Evolutionary conservation across 2,888 invertebrate species (phyloP).

Genomic region (Sthenelais limicola): DNA sequence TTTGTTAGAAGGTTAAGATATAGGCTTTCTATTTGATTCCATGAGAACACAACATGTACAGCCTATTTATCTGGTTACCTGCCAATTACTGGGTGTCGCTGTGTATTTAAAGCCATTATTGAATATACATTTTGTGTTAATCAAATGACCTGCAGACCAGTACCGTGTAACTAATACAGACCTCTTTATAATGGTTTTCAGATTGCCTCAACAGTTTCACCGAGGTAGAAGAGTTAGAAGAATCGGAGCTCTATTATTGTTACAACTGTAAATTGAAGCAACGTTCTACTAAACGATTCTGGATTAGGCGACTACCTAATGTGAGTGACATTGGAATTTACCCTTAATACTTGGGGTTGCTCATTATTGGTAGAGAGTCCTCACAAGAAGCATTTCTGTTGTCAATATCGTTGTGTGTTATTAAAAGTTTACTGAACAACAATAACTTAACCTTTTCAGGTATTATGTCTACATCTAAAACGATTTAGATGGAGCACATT

Average conservation of each 20-base stretch:
- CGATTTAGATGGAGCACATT: slow-evolving; percentile 87
- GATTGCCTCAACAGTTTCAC: slow-evolving; percentile 83
- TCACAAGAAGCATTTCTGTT: not conserved
- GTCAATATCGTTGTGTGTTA: not conserved
- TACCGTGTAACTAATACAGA: no score
- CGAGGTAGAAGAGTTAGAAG: slow-evolving; percentile 85
- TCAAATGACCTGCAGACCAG: no score
- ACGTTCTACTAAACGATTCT: slow-evolving; percentile 88
- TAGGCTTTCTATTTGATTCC: no score
- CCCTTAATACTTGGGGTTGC: not conserved
- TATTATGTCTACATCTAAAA: slow-evolving; percentile 87
- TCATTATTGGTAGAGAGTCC: not conserved
- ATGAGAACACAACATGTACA: no score
- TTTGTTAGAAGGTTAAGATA: no score
- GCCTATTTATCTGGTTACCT: no score
- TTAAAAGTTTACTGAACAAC: not conserved
- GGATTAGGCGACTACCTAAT: slow-evolving; percentile 86
- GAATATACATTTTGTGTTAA: no score
- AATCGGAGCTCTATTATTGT: slow-evolving; percentile 87
- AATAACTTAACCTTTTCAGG: slow-evolving; percentile 73
- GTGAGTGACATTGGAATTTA: slow-evolving; percentile 73
- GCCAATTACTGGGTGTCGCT: no score
- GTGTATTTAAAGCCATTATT: no score
- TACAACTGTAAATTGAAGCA: slow-evolving; percentile 86
- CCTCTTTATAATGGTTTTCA: slow-evolving; percentile 50